Base-by-base conservation (phyloP, 2,797 vertebrate species). In the Oreonectes daqikongensis region DNA sequence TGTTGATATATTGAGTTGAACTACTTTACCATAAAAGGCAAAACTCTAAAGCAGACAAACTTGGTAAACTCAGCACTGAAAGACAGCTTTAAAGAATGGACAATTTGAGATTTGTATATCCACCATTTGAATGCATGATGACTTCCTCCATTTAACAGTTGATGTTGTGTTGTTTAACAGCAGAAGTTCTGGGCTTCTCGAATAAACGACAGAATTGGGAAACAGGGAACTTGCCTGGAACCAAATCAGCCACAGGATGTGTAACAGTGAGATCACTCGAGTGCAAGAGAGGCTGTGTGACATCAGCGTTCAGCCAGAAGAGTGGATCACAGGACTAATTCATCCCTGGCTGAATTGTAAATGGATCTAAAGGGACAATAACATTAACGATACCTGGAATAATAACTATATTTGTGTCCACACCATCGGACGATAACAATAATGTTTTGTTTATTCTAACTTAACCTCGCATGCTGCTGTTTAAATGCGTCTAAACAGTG, bases 101-200 rank as follows among this genome's bases (percentile, higher is more conserved):
- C 22, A 12, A 55, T 24, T 26, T 26, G 22, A 28, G 26, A 57
- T 11, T 28, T 57, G 26, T 17, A 57, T 57, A 24, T 28, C 55
- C 55, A 57, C 55, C 55, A 5, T 12, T 24, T 55, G 52, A 7
- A 11, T 28, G 20, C 15, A 53, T 44, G 87, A 79, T 81, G 48
- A 83, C 84, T 90, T 92, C 90, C 87, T 88, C 79, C 55, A 76
- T 79, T 32, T 57, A 78, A 72, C 46, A 32, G 57, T 69, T 75
- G 81, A 69, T 79, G 70, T 84, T 87, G 44, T 75, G 65, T 80
- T 87, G 44, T 75, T 63, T 80, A 86, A 83, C 28, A 79, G 69
- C 65, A 32, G 12, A 53, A 82, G 60, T 71, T 79, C 17, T 77
- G 64, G 42, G 61, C 77, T 72, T 66, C 12, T 59, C 24, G 50